Evolutionary conservation across 2,888 invertebrate genomes (phyloP).

Genomic region (Leptinotarsa rubiginosa): DNA sequence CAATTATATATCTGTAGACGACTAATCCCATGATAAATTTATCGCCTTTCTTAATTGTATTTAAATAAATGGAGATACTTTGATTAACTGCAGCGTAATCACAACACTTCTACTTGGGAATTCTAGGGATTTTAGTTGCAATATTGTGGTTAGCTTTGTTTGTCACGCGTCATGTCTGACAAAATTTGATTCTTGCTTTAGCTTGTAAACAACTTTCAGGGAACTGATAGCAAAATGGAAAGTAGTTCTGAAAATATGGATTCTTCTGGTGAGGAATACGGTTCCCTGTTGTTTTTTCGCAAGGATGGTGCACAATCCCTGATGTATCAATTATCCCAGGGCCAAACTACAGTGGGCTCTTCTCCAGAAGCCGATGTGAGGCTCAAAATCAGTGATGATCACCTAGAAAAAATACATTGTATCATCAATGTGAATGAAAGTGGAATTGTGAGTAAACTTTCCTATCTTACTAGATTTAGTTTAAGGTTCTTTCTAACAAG

Average conservation of each 20-base stretch:
- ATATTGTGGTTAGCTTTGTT: constrained; percentile 8
- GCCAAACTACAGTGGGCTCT: constrained; percentile 47
- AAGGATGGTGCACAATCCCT: constrained; percentile 37
- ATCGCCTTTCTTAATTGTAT: neutral
- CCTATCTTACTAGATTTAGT: neutral
- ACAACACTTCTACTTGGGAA: neutral
- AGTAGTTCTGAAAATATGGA: constrained; percentile 29
- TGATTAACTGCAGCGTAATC: neutral
- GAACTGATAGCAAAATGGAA: constrained; percentile 4
- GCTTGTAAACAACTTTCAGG: constrained; percentile 18
- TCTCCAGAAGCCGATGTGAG: constrained; percentile 47
- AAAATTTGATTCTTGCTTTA: constrained; percentile 2
- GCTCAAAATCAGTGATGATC: constrained; percentile 42
- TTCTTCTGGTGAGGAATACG: constrained; percentile 31
- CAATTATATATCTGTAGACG: neutral
- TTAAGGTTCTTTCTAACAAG: neutral
- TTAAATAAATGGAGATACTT: neutral
- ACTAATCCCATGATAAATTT: neutral
- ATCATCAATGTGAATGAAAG: constrained; percentile 41
- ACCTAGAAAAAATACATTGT: constrained; percentile 45
- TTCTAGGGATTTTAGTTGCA: constrained; percentile 9
- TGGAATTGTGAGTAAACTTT: constrained; percentile 49
- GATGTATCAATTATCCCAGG: constrained; percentile 38
- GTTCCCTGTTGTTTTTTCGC: constrained; percentile 42
- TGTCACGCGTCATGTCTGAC: constrained; percentile 9